phyloP scores from a whole-genome alignment of 1,140 invertebrate species.

The Bursaphelenchus mucronatus region DNA sequence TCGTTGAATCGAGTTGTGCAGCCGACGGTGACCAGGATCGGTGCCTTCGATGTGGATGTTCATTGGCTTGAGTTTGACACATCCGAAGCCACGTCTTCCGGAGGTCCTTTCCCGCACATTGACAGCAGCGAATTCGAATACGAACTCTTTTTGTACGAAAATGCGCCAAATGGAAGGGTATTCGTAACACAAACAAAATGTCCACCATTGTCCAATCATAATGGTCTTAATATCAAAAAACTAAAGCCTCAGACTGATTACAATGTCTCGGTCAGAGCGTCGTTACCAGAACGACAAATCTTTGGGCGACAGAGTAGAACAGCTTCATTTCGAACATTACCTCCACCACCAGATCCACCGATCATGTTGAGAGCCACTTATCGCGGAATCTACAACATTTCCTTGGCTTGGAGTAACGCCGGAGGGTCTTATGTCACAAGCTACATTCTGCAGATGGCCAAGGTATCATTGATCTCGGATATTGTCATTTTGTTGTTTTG shows the following conservation, averaged over 20 bases:
- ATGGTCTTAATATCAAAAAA: slow-evolving; percentile 31
- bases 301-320: slow-evolving; percentile 44
- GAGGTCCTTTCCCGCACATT: slow-evolving; percentile 59
- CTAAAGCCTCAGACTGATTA: slow-evolving; percentile 50
- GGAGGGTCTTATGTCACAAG: slow-evolving; percentile 32
- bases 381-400: slow-evolving; percentile 25
- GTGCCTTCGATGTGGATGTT: slow-evolving; percentile 38
- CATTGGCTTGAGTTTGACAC: slow-evolving; percentile 57
- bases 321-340: slow-evolving; percentile 38
- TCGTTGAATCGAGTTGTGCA: slow-evolving; percentile 42
- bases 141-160: slow-evolving; percentile 51
- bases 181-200: slow-evolving; percentile 17
- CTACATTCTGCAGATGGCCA: slow-evolving; percentile 46
- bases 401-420: slow-evolving; percentile 42
- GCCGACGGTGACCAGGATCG: slow-evolving; percentile 34
- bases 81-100: slow-evolving; percentile 51
- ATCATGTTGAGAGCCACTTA: slow-evolving; percentile 24
- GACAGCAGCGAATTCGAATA: slow-evolving; percentile 53
- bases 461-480: slow-evolving; percentile 32
- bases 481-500: slow-evolving; percentile 10
- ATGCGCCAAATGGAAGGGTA: neutral
- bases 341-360: slow-evolving; percentile 40
- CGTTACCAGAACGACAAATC: slow-evolving; percentile 48
- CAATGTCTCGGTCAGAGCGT: slow-evolving; percentile 44
- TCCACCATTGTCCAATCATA: slow-evolving; percentile 24